Evolutionary conservation across 2,888 invertebrate species (phyloP), one percentile per base, ranked within the genome.

Genomic region (Phortica okadai): DNA sequence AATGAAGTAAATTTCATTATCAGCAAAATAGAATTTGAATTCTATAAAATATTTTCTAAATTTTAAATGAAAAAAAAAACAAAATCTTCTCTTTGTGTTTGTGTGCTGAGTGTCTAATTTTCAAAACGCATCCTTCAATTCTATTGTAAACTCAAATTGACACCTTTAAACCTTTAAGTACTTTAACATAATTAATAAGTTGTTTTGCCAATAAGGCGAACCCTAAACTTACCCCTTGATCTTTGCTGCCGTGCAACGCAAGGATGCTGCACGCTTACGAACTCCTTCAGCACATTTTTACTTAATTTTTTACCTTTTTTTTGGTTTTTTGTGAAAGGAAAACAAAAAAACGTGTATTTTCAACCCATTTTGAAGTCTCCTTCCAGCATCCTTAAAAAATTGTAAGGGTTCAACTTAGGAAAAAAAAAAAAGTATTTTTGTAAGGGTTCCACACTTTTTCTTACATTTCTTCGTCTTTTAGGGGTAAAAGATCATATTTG

Each of bases 201-300:
- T 88, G 88, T 86, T 85, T 82, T 88, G 88, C 80, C 88, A 85
- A 85, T 82, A 85, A 74, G 21, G 41, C 41, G 50, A 76, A 59
- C 75, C 81, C 74, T 77, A 67, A 77, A 81, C 21, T 56, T 54
- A 72, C 50, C 80, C 81, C 79, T 76, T 81, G 79, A 81, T 79
- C 81, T 78, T 14, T 64, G 76, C 74, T 69, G 73, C 54, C 74
- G 64, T 45, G 58, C 59, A 25, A 42, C 11, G 16, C 42, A 76
- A 80, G 79, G 86, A 84, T 86, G 87, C 82, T 84, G 80, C 75
- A 74, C 59, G 79, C 67, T 74, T 79, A 80, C 62, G 16, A 25
- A 8, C n/a, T 25, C 10, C 1, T 25, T 62, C 66, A 66, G 42
- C 62, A 21, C 62, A 62, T 66, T 66, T 11, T 5, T 41, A 0